Evolutionary conservation across 1,140 invertebrate genomes (phyloP), one percentile per base, ranked within the genome.

Genomic region (Mercenaria mercenaria): DNA sequence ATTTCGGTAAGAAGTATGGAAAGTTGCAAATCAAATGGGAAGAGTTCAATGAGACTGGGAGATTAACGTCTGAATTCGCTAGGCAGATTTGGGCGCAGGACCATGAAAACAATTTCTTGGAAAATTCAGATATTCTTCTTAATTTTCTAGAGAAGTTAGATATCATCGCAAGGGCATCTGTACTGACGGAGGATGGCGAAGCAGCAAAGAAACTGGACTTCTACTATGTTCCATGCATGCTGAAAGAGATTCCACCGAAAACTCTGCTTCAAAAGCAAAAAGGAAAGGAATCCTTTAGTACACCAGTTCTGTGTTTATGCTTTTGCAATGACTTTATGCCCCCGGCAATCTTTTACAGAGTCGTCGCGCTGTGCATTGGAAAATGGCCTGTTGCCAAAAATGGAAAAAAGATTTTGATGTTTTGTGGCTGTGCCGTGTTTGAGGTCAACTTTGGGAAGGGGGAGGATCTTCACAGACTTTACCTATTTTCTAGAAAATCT

Each of bases 381-480:
- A 87, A 77, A 37, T 87, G 69, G 69, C 84, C 84, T 1, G 18
- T 79, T 18, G 84, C 84, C 15, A 52, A 23, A 39, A 67, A 77
- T 11, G 84, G 84, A 26, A 74, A 56, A 10, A 50, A 50, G 32
- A 76, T 72, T 23, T 34, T 87, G 23, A 37, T 87, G 29, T 87
- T 59, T 34, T 87, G 84, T 79, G 84, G 84, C 3, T 87, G 69
- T 37, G 84, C 50, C 29, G 56, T 87, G 20, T 87, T 87, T 47
- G 84, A 52, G 20, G 72, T 87, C 20, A 87, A 61, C 52, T 52
- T 34, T 13, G 84, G 64, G 6, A 76, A 77, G 47, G 50, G 52
- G 15, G 37, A 61, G 20, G 69, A 87, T 50, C 50, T 59, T 23
- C 84, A 87, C 29, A 39, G 84, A 37, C 39, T 87, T 0, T 56